Base-by-base conservation (phyloP, 1,140 invertebrate genomes). In the Penaeus chinensis region DNA sequence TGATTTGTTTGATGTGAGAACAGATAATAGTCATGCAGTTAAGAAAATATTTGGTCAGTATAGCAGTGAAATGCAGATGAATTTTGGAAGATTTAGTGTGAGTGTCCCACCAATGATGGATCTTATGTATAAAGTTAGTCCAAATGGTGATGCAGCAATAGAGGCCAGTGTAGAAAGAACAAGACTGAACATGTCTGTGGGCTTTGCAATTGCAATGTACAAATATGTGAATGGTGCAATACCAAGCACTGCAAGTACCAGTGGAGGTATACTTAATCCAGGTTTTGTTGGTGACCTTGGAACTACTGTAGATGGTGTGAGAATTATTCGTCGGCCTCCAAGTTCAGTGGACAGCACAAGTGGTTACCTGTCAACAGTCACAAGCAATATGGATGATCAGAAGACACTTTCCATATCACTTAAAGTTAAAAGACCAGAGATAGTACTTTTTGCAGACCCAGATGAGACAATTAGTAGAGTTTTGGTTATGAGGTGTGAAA, bases 381-480 rank as follows among this genome's bases (percentile, higher is more conserved):
- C 88, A 27, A 88, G 87, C 78, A 88, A 86, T 65, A 76, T 61
- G 18, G 87, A 85, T 79, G 86, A 89, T 60, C 82, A 84, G 37
- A 89, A 83, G 91, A 95, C 95, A 71, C 91, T 95, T 74, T 94
- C 95, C 2, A 92, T 96, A 89, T 95, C 95, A 2, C 91, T 96
- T 20, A 94, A 95, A 90, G 93, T 96, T 87, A 94, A 96, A 69
- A 95, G 96, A 90, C 96, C 96, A 20, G 96, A 97, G 92, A 93
- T 97, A 47, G 95, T 97, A 91, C 93, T 97, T 78, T 95, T 96
- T 91, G 95, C 95, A 20, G 95, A 95, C 90, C 93, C 94, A 11
- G 94, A 93, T 47, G 94, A 94, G 24, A 93, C 93, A n/a, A 94
- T 95, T 85, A 94, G 95, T n/a, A 94, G 95, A 89, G 94, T 95